A percentile compares a stretch with the other conserved stretches of the same genome.
Evolutionary conservation across 2,888 invertebrate species (phyloP).

Genomic region (Lobophora halterata): DNA sequence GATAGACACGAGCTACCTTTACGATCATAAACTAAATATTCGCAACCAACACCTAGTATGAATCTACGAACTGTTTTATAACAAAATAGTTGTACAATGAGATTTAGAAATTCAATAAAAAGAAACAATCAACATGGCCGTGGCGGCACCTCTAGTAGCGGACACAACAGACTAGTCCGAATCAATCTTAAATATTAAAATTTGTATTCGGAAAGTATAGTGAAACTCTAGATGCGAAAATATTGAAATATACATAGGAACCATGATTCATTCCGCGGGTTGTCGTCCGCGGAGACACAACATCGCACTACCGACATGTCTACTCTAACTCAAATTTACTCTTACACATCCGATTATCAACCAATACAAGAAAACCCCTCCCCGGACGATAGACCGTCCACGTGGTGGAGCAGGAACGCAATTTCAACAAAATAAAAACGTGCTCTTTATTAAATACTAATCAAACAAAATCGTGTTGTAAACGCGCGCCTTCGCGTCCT

Average conservation of each 20-base stretch:
- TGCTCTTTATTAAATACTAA: slow-evolving; percentile 61
- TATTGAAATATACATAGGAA: slow-evolving; percentile 83
- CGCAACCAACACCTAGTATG: slow-evolving; percentile 65
- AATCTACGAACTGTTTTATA: slow-evolving; percentile 57
- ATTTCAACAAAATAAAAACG: slow-evolving; percentile 57
- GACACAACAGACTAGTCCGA: slow-evolving; percentile 79
- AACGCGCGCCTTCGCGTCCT: slow-evolving; percentile 75
- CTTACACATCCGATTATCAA: slow-evolving; percentile 59
- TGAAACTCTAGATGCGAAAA: slow-evolving; percentile 81
- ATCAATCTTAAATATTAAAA: slow-evolving; percentile 81
- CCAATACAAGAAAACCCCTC: slow-evolving; percentile 47
- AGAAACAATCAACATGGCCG: slow-evolving; percentile 74
- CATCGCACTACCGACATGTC: slow-evolving; percentile 74
- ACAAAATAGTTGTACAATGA: slow-evolving; percentile 59
- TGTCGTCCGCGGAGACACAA: slow-evolving; percentile 73
- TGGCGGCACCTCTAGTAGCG: slow-evolving; percentile 73
- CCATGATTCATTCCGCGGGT: slow-evolving; percentile 79
- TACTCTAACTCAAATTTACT: slow-evolving; percentile 68
- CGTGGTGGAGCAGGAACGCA: slow-evolving; percentile 54
- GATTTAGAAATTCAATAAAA: slow-evolving; percentile 49
- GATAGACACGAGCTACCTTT: slow-evolving; percentile 78
- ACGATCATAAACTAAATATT: slow-evolving; percentile 69
- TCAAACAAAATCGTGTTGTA: slow-evolving; percentile 72
- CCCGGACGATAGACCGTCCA: slow-evolving; percentile 43
- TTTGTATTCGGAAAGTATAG: slow-evolving; percentile 81